These are phyloP conservation scores for Philotrypesis tridentata DNA, from an alignment of 1,140 invertebrate genomes.

Conservation along the genomic window DNA sequence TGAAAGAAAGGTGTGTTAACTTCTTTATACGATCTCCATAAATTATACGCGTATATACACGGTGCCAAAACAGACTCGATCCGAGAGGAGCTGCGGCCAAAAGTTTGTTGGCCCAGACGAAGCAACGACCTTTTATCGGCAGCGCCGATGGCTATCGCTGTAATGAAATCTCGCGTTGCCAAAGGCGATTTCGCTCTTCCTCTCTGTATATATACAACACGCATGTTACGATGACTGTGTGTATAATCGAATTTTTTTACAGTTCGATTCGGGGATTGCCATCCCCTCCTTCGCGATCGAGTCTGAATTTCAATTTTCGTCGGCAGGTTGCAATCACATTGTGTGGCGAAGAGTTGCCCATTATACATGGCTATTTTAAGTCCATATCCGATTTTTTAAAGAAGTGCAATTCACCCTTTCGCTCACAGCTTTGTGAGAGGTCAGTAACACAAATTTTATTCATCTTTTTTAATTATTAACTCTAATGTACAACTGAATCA, in stretches of 20 bases:
- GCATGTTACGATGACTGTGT: background rate
- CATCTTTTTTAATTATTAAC: no score
- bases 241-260: constrained; percentile 5
- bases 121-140: constrained; percentile 11
- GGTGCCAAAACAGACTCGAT: background rate
- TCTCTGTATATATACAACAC: background rate
- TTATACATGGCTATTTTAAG: no score
- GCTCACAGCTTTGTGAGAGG: no score
- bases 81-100: background rate
- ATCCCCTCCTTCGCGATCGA: background rate
- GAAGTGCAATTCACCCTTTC: no score
- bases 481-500: no score
- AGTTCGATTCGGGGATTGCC: background rate
- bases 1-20: no score
- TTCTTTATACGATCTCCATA: no score
- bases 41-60: no score
- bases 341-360: no score
- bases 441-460: no score
- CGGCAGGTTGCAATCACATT: no score
- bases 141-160: constrained; percentile 5
- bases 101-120: constrained; percentile 33
- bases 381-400: no score
- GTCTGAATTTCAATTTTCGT: background rate
- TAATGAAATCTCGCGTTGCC: constrained; percentile 30
- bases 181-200: constrained; percentile 4